phyloP scores from a whole-genome alignment of 2,888 invertebrate genomes.

The Oscheius sp. region DNA sequence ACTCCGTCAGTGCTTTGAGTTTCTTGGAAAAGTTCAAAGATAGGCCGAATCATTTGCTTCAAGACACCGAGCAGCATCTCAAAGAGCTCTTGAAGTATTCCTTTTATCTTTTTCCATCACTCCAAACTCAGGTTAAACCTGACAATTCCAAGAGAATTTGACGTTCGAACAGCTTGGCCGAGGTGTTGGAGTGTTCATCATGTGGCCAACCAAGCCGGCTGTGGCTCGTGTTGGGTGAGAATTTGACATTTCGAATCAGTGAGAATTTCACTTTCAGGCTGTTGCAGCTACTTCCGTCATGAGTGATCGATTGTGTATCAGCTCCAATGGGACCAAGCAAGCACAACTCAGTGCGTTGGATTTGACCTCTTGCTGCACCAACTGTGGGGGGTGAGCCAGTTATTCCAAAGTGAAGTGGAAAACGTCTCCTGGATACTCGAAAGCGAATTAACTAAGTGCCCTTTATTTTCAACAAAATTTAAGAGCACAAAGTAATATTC shows the following conservation, averaged over 20 bases:
- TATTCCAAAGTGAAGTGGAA: neutral
- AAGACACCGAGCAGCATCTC: slow-evolving; percentile 33
- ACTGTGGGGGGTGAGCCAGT: slow-evolving; percentile 69
- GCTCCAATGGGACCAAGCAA: slow-evolving; percentile 66
- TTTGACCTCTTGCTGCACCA: slow-evolving; percentile 70
- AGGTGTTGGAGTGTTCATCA: slow-evolving; percentile 41
- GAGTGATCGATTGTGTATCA: slow-evolving; percentile 71
- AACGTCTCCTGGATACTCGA: neutral
- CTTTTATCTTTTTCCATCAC: neutral
- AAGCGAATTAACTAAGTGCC: no score
- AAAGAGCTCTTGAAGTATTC: slow-evolving; percentile 26
- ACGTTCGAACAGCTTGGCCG: slow-evolving; percentile 69
- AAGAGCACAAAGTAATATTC: no score
- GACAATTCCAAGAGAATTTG: slow-evolving; percentile 67
- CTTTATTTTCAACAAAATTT: neutral
- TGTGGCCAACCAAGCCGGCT: slow-evolving; percentile 52
- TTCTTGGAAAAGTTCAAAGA: slow-evolving; percentile 17
- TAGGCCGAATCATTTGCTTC: slow-evolving; percentile 13
- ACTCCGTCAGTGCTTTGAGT: neutral
- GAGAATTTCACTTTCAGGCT: slow-evolving; percentile 33
- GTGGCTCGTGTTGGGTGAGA: slow-evolving; percentile 55
- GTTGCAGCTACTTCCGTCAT: slow-evolving; percentile 50
- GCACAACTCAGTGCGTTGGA: slow-evolving; percentile 70
- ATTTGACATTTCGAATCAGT: neutral
- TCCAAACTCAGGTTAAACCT: slow-evolving; percentile 31